Conservation (phyloP, 1,140 invertebrate species). For the Cryptotermes secundus region DNA sequence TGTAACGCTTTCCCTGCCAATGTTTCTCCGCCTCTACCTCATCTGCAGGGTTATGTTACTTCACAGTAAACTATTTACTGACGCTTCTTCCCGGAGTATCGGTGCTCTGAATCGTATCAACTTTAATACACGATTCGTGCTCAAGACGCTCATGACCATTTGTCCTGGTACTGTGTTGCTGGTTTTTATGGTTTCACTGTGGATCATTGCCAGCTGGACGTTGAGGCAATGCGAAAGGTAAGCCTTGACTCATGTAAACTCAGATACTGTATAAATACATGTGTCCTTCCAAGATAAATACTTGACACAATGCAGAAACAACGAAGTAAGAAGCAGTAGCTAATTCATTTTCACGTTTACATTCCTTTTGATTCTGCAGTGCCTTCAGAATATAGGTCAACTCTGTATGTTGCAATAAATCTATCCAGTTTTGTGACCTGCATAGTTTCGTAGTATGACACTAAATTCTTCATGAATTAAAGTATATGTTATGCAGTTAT, state of each 20-base stretch:
- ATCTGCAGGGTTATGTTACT: conserved; percentile 99
- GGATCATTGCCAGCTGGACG: conserved; percentile 99
- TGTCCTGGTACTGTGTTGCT: conserved; percentile 97
- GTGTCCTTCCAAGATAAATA: background rate
- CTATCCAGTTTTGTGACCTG: too few relatives aligned
- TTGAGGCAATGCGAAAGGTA: conserved; percentile 98
- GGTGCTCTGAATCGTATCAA: conserved; percentile 97
- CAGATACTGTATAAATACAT: background rate
- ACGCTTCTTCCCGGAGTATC: conserved; percentile 91
- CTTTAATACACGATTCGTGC: conserved; percentile 98
- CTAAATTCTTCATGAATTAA: too few relatives aligned
- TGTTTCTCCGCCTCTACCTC: conserved; percentile 98
- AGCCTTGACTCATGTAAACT: background rate
- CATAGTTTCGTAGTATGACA: too few relatives aligned
- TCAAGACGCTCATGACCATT: conserved; percentile 99
- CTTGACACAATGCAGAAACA: background rate
- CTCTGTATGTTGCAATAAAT: too few relatives aligned
- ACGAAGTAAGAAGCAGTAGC: too few relatives aligned
- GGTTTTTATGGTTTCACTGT: conserved; percentile 98
- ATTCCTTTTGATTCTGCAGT: too few relatives aligned
- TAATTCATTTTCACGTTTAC: too few relatives aligned
- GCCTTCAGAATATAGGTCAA: too few relatives aligned
- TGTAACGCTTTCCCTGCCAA: conserved; percentile 94
- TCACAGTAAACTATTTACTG: conserved; percentile 98
- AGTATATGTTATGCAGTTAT: too few relatives aligned